Base-by-base conservation (phyloP, 2,797 vertebrate species). In the Rhinella marina region DNA sequence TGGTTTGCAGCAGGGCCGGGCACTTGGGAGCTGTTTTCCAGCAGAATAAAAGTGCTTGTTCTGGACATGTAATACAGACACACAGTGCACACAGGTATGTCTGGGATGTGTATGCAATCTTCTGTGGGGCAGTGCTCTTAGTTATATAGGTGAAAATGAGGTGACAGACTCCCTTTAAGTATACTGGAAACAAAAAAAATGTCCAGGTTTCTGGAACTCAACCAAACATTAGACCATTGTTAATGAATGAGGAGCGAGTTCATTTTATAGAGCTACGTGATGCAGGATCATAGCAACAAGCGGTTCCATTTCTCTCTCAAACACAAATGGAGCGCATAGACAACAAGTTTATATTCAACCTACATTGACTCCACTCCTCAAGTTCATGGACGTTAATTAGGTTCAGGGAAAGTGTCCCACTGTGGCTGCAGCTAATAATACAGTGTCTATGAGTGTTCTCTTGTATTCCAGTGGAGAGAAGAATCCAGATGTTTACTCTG, bases 401-500 rank as follows among this genome's bases (percentile, higher is more conserved):
- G 23, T 54, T 77, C 14, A 54, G 75, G 21, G 23, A 75, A 21
- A 11, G n/a, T 56, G 32, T 41, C 70, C 52, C 32, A 70, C 27
- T 70, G 41, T 48, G 77, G 5, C 21, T 59, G 23, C 48, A 80
- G 29, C 52, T 56, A 56, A 70, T 64, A 70, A 16, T 17, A 13
- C 23, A 8, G 17, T 59, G 29, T 66, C 80, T 77, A 23, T n/a
- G 25, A 21, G 41, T 41, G 50, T 27, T 86, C 13, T 80, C 70
- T 70, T 70, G 48, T 80, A 23, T 80, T 70, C 16, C 54, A 54
- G 13, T n/a, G 48, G 41, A 76, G 62, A 29, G 27, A 80, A 66
- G 21, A 64, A 48, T 77, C 1, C 66, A 54, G 75, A 76, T 86
- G 59, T 50, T 86, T 79, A 78, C 75, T 78, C 8, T 29, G 27